Evolutionary conservation across 2,113 vertebrate genomes (phyloP), one percentile per base, ranked within the genome.

Genomic region (Lonchura striata): DNA sequence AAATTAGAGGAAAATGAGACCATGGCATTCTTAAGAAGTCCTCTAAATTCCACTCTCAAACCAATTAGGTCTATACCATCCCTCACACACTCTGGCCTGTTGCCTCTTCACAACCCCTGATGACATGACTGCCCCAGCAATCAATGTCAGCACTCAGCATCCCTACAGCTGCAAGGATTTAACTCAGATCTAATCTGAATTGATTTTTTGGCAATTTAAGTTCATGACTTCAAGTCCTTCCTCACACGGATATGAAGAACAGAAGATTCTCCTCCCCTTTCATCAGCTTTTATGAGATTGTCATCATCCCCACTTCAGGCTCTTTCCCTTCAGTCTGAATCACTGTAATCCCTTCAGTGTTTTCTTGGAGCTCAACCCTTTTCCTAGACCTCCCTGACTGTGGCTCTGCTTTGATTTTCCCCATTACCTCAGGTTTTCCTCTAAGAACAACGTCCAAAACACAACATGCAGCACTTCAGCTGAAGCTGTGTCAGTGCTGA

Each of bases 231-330:
- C 16, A 30, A 80, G 82, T 59, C 64, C 60, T 66, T 85, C 69
- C 88, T 86, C 69, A 30, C 80, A 56, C 0, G 0, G 44, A 90
- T 81, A 71, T 6, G 56, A 90, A 81, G 68, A 92, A 57, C 75
- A 92, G 90, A 88, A 94, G 88, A 94, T 84, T 88, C 91, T 63
- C 86, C 88, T 94, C 83, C 77, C 52, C 35, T 94, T 96, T 96
- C 96, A 92, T 93, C 88, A 92, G 69, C 64, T 96, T 97, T 97
- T 94, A 94, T 64, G 76, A 94, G 91, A 84, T 39, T 92, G 80
- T 95, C 91, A 95, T 86, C 95, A 93, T n/a, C 23, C 52, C 22
- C 24, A 56, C 60, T 81, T 44, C 17, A 88, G 60, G 49, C 54
- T 86, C 83, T 75, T 65, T 70, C 44, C 56, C 44, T 92, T 84